These are phyloP conservation scores for Calidris pugnax DNA, from an alignment of 2,113 vertebrate genomes.

Conservation along the genomic window DNA sequence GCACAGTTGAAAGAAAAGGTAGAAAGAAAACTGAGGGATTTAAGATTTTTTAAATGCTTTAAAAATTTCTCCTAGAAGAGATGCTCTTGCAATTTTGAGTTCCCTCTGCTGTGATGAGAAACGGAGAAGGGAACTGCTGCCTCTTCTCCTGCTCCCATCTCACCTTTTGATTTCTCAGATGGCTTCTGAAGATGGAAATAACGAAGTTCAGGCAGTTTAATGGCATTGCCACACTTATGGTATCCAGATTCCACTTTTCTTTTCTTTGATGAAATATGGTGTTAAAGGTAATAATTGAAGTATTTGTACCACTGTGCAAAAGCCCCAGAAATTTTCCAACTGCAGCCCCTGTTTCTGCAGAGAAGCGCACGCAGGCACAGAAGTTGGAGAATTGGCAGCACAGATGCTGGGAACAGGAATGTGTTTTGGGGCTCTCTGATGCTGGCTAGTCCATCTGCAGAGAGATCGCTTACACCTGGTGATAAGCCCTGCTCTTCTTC, in stretches of 20 bases:
- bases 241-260: not conserved
- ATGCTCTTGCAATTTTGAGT: not conserved
- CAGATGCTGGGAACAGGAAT: not conserved
- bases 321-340: not conserved
- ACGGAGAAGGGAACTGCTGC: not conserved
- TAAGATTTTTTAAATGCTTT: not conserved
- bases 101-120: not conserved
- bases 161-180: not conserved
- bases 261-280: not conserved
- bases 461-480: not conserved
- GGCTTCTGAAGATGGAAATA: not conserved
- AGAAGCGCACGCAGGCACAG: rapidly evolving
- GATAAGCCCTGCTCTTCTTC: not conserved
- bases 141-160: not conserved
- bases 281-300: not conserved
- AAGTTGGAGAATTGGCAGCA: not conserved
- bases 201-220: not conserved
- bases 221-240: not conserved
- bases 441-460: not conserved
- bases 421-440: not conserved
- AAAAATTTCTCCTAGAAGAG: not conserved
- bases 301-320: not conserved
- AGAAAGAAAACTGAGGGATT: not conserved
- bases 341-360: not conserved
- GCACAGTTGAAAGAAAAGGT: not conserved